phyloP scores from a whole-genome alignment of 2,888 invertebrate genomes.

The Apamea sordens region DNA sequence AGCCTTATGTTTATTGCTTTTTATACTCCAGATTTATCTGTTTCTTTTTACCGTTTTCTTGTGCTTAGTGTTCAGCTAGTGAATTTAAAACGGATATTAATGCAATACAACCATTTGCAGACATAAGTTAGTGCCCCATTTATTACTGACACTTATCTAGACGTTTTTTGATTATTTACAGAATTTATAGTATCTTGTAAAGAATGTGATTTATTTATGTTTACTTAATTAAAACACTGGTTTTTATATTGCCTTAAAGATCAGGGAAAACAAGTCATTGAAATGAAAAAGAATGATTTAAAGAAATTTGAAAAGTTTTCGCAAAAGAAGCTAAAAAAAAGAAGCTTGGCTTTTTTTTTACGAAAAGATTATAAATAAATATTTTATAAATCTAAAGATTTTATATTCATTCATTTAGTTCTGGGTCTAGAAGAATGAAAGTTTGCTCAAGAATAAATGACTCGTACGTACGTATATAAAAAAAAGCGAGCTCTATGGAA shows the following conservation, averaged over 20 bases:
- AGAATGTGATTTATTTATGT: not conserved
- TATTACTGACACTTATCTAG: not conserved
- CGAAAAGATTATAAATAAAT: too few species aligned
- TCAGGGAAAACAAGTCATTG: not conserved
- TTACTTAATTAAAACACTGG: not conserved
- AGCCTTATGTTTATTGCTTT: not conserved
- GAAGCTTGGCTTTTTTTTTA: too few species aligned
- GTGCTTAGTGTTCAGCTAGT: not conserved
- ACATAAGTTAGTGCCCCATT: not conserved
- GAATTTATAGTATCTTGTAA: not conserved
- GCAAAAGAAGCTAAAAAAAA: not conserved
- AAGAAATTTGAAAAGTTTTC: not conserved
- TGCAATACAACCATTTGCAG: conserved; percentile 4
- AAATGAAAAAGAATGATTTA: not conserved
- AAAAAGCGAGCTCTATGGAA: too few species aligned
- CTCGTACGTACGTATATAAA: too few species aligned
- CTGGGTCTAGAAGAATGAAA: too few species aligned
- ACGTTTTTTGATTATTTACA: not conserved
- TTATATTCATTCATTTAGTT: too few species aligned
- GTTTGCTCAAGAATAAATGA: too few species aligned
- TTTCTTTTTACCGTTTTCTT: conserved; percentile 1
- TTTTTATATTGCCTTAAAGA: not conserved
- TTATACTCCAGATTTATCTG: not conserved
- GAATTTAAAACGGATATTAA: conserved; percentile 1
- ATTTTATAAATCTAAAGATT: too few species aligned